A percentile compares a stretch with the other conserved stretches of the same genome.
Conservation (phyloP, 2,888 invertebrate genomes). For the Drosophila recens region DNA sequence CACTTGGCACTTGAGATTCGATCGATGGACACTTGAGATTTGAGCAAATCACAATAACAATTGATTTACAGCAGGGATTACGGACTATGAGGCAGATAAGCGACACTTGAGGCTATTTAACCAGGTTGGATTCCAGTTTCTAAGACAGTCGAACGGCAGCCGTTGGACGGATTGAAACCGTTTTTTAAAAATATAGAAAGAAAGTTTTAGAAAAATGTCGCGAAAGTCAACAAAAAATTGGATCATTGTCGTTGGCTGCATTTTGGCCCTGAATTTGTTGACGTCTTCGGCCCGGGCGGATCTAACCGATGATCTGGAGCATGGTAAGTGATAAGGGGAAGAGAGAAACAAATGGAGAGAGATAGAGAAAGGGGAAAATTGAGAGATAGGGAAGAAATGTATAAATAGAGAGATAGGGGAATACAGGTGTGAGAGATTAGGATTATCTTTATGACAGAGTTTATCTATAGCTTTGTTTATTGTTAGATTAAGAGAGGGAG, state of each 20-base stretch:
- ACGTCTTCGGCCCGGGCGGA: slow-evolving; percentile 36
- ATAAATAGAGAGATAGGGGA: not conserved
- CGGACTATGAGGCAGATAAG: not conserved
- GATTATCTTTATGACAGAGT: not conserved
- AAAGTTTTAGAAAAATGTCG: slow-evolving; percentile 22
- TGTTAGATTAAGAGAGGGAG: too few species aligned
- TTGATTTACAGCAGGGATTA: slow-evolving; percentile 12
- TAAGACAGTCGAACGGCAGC: slow-evolving; percentile 47
- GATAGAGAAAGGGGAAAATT: not conserved
- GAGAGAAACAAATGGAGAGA: not conserved
- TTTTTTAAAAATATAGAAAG: not conserved
- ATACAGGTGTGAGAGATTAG: not conserved
- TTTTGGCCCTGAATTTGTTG: slow-evolving; percentile 42
- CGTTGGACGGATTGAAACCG: slow-evolving; percentile 22
- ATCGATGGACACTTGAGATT: slow-evolving; percentile 64
- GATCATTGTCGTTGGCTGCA: slow-evolving; percentile 21
- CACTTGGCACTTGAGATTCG: slow-evolving; percentile 57
- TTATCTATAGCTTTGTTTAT: not conserved
- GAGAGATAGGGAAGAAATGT: not conserved
- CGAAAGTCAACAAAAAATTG: slow-evolving; percentile 17
- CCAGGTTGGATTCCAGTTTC: slow-evolving; percentile 10
- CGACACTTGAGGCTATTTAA: slow-evolving; percentile 59
- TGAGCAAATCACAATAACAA: slow-evolving; percentile 37
- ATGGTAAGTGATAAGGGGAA: slow-evolving; percentile 52
- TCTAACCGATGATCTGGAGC: slow-evolving; percentile 54